Evolutionary conservation across 2,888 invertebrate genomes (phyloP).

Genomic region (Odontocerum albicorne): DNA sequence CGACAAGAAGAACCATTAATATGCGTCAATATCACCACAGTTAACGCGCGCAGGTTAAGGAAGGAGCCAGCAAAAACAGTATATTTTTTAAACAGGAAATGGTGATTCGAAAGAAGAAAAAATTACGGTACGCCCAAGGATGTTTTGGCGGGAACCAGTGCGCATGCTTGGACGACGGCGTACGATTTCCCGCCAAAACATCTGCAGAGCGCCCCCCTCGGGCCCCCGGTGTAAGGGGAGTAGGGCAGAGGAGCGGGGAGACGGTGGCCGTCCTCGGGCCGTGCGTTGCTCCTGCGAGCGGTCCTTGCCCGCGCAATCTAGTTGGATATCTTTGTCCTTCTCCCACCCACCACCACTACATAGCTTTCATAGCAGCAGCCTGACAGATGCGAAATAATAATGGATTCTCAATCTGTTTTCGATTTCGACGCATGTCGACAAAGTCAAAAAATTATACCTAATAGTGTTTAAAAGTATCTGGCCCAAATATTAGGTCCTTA

Average conservation of each 20-base stretch:
- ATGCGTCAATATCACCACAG: too few relatives aligned
- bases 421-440: too few relatives aligned
- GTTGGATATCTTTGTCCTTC: constrained; percentile 3
- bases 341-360: constrained; percentile 12
- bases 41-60: constrained; percentile 5
- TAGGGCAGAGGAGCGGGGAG: constrained; percentile 7
- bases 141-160: background rate
- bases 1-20: too few relatives aligned
- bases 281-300: constrained; percentile 29
- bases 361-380: too few relatives aligned
- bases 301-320: constrained; percentile 26
- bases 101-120: constrained; percentile 11
- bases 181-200: constrained; percentile 25
- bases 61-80: too few relatives aligned
- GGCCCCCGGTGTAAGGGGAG: too few relatives aligned
- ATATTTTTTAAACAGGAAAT: constrained; percentile 12
- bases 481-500: too few relatives aligned
- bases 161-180: too few relatives aligned
- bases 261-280: constrained; percentile 20
- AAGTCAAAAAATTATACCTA: too few relatives aligned
- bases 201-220: constrained; percentile 17
- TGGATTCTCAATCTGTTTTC: too few relatives aligned
- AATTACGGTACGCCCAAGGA: background rate
- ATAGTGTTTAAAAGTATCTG: too few relatives aligned
- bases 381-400: too few relatives aligned